Evolutionary conservation across 2,888 invertebrate species (phyloP), one percentile per base, ranked within the genome.

Genomic region (Steinernema carpocapsae): DNA sequence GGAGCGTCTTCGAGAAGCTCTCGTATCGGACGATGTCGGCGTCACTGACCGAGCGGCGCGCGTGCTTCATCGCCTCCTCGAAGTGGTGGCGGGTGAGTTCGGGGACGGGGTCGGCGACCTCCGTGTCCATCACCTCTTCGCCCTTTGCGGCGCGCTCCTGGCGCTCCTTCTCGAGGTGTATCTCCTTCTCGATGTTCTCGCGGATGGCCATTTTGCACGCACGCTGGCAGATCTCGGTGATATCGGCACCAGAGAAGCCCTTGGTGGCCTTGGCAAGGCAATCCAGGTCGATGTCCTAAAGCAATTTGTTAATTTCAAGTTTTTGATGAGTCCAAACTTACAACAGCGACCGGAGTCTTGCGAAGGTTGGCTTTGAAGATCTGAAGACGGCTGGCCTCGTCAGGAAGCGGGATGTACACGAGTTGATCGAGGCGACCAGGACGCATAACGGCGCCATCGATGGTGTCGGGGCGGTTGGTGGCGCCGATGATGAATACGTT

Each of bases 401-500:
- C 97, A 29, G 97, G 97, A 89, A 97, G 91, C 86, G 97, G 97
- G 91, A 97, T 97, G 91, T 97, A 97, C 89, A 97, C 97, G 82
- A 97, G 91, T 90, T 97, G 97, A 91, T 97, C 97, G 77, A 97
- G 91, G 87, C 97, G 93, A 26, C 97, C 97, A 26, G 97, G 97
- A 88, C 97, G 93, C 82, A 97, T 91, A 88, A 97, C 97, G 75
- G 97, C 97, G 75, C 96, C 94, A 91, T 97, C 97, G 89, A 97
- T 97, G 87, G 97, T 97, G 88, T 97, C 97, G 82, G 91, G 90
- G 88, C 93, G 91, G 90, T 94, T 94, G 78, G 94, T 94, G 81
- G 94, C 92, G 88, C 97, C 97, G 88, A 97, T 97, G 83, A 97
- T 97, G 89, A 97, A 97, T 26, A 97, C 97, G 89, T 97, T 97